Evolutionary conservation across 2,113 vertebrate species (phyloP).

Genomic region (Marcusenius ussheri): DNA sequence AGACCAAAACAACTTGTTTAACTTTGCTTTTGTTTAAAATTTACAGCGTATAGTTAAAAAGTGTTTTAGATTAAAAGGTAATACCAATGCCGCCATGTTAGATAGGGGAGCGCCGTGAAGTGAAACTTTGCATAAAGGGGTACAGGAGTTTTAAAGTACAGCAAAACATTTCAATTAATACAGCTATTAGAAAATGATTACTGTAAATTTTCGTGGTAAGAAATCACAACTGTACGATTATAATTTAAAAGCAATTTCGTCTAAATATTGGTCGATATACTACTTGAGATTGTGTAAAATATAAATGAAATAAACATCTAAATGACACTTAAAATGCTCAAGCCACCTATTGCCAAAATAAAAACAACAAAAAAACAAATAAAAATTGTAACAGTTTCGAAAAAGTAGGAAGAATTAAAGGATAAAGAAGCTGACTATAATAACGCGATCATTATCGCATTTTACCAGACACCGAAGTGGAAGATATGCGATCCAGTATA

Average conservation of each 20-base stretch:
- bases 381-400: neutral
- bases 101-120: neutral
- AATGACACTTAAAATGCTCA: neutral
- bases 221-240: neutral
- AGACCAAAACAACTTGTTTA: neutral
- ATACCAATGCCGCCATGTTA: neutral
- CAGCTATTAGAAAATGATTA: neutral
- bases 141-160: neutral
- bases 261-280: neutral
- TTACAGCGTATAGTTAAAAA: neutral
- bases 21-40: neutral
- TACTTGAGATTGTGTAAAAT: neutral
- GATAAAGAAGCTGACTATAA: neutral
- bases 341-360: neutral
- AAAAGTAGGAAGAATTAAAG: neutral
- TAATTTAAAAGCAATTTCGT: neutral
- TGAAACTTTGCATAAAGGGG: neutral
- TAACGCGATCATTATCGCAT: neutral
- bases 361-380: neutral
- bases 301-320: neutral
- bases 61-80: neutral
- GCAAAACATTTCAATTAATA: neutral
- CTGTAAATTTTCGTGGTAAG: neutral
- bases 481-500: neutral
- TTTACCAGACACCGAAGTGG: neutral